Evolutionary conservation across 2,888 invertebrate genomes (phyloP).

Genomic region (Abscondita cerata): DNA sequence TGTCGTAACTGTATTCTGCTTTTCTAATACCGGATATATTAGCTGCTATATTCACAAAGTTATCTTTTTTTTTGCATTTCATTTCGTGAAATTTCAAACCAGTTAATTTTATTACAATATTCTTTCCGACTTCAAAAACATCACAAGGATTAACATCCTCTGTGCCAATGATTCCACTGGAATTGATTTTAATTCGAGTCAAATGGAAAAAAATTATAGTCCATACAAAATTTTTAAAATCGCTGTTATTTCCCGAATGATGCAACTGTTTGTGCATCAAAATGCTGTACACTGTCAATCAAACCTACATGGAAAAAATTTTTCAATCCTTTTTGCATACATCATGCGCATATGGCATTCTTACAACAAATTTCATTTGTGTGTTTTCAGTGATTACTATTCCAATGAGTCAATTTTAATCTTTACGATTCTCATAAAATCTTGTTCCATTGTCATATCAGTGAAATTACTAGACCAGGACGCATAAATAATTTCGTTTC

Average conservation of each 20-base stretch:
- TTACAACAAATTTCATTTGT: background rate
- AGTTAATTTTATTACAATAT: background rate
- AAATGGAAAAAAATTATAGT: background rate
- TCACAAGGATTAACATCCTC: background rate
- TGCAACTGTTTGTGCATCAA: background rate
- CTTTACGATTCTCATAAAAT: too few relatives aligned
- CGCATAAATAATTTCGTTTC: background rate
- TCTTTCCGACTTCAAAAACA: background rate
- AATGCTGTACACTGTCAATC: background rate
- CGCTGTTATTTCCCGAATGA: background rate
- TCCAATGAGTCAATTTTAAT: background rate
- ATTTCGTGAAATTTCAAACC: background rate
- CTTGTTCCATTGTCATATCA: too few relatives aligned
- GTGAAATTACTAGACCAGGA: background rate
- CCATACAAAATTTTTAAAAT: background rate
- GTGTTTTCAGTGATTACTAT: background rate
- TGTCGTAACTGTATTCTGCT: background rate
- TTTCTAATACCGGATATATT: background rate
- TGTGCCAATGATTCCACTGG: background rate
- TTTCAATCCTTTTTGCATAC: background rate
- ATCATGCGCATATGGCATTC: background rate
- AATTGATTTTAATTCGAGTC: background rate
- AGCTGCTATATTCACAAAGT: background rate
- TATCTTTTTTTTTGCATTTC: background rate
- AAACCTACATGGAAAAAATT: background rate